These are phyloP conservation scores for Lycopodina hypogea DNA, from an alignment of 37 sponge, comb jelly and placozoan species.

Conservation along the genomic window DNA sequence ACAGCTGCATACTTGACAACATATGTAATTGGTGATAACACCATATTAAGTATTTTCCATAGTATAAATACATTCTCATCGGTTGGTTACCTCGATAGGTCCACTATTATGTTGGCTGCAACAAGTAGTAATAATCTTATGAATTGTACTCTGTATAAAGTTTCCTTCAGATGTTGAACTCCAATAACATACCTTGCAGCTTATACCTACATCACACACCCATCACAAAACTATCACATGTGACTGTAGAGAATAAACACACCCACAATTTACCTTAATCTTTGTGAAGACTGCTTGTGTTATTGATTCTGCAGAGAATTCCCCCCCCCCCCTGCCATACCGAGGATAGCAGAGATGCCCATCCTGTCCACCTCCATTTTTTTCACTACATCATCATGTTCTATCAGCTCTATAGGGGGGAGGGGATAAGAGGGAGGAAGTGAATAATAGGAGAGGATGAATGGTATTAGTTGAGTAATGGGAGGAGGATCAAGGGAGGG, in stretches of 20 bases:
- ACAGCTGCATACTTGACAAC: no score
- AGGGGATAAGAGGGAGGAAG: no score
- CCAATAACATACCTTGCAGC: conserved; percentile 58
- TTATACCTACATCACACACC: conserved; percentile 61
- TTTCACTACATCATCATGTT: conserved; percentile 66
- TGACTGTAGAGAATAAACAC: not conserved
- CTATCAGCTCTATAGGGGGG: conserved; percentile 50
- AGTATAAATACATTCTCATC: no score
- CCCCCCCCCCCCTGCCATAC: conserved; percentile 19
- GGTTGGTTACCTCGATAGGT: conserved; percentile 48
- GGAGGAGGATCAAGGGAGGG: no score
- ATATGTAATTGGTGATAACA: no score
- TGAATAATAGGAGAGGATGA: no score
- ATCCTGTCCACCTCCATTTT: conserved; percentile 69
- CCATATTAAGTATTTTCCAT: no score
- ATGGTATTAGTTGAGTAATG: no score
- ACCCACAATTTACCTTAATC: conserved; percentile 53
- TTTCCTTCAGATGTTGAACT: conserved; percentile 68
- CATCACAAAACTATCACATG: conserved; percentile 2
- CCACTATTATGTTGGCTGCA: conserved; percentile 68
- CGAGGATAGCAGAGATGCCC: conserved; percentile 24
- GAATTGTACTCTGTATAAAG: conserved; percentile 61
- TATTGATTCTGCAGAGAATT: conserved; percentile 31
- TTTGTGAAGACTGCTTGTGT: conserved; percentile 44
- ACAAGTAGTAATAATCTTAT: conserved; percentile 52